A percentile compares a stretch with the other conserved stretches of the same genome.
These are phyloP conservation scores for Halesus radiatus DNA, from an alignment of 1,140 invertebrate genomes.

Conservation along the genomic window DNA sequence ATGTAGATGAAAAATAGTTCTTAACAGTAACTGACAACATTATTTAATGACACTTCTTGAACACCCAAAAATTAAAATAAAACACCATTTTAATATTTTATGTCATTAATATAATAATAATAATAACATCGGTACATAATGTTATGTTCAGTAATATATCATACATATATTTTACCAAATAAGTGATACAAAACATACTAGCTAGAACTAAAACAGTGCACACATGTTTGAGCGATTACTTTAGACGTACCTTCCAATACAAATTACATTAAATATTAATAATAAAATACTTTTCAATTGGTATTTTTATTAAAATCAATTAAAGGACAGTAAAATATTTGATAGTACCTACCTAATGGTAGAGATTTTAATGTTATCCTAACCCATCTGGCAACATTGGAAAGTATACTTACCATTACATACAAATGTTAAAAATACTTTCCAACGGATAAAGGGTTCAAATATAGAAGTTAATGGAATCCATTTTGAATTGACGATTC, in stretches of 20 bases:
- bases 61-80: too few relatives aligned
- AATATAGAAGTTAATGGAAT: too few relatives aligned
- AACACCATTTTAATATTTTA: slow-evolving; percentile 43
- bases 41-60: too few relatives aligned
- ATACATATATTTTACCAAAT: slow-evolving; percentile 55
- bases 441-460: neutral
- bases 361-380: too few relatives aligned
- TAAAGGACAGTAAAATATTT: neutral
- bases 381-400: too few relatives aligned
- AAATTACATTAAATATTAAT: slow-evolving; percentile 31
- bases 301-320: slow-evolving; percentile 16
- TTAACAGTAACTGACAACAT: too few relatives aligned
- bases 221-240: slow-evolving; percentile 53
- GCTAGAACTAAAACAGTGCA: slow-evolving; percentile 55
- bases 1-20: too few relatives aligned
- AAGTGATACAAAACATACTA: slow-evolving; percentile 56
- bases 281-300: slow-evolving; percentile 4
- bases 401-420: neutral
- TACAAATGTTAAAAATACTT: slow-evolving; percentile 1
- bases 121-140: slow-evolving; percentile 54
- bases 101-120: slow-evolving; percentile 54
- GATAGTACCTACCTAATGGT: too few relatives aligned
- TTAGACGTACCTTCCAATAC: slow-evolving; percentile 31
- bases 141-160: slow-evolving; percentile 52
- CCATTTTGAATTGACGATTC: too few relatives aligned